These are phyloP conservation scores for Antennarius maculatus DNA, from an alignment of 2,797 vertebrate species.

Conservation along the genomic window DNA sequence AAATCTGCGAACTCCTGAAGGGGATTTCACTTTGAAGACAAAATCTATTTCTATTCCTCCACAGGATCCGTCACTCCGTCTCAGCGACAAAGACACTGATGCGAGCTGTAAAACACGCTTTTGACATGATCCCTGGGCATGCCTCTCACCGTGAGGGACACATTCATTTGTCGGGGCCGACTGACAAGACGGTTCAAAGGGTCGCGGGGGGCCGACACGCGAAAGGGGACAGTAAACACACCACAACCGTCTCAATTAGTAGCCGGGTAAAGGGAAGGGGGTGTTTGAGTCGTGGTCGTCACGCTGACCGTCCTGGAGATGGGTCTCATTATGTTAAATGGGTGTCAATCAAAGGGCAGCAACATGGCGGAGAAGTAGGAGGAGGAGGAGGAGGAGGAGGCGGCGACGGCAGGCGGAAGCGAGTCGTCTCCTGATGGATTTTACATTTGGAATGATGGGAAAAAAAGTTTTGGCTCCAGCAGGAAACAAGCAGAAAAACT, in stretches of 20 bases:
- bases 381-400: background rate
- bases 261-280: background rate
- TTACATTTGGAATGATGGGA: background rate
- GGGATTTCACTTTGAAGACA: constrained; percentile 34
- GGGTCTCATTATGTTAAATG: constrained; percentile 74
- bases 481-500: constrained; percentile 1
- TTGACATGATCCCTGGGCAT: constrained; percentile 68
- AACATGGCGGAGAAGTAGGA: background rate
- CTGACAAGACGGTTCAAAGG: constrained; percentile 79
- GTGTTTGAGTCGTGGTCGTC: constrained; percentile 62
- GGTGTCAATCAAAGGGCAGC: constrained; percentile 63
- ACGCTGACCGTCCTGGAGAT: constrained; percentile 37
- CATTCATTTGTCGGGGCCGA: constrained; percentile 67
- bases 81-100: constrained; percentile 67
- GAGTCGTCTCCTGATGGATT: background rate
- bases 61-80: constrained; percentile 53
- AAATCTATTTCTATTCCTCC: constrained; percentile 45
- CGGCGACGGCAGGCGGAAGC: no score
- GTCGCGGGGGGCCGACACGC: constrained; percentile 73
- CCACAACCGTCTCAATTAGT: constrained; percentile 78
- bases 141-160: constrained; percentile 71
- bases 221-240: constrained; percentile 71
- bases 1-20: constrained; percentile 26
- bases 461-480: constrained; percentile 14
- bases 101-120: constrained; percentile 74